Conservation (phyloP, 2,888 invertebrate species). For the Tetragonula carbonaria region DNA sequence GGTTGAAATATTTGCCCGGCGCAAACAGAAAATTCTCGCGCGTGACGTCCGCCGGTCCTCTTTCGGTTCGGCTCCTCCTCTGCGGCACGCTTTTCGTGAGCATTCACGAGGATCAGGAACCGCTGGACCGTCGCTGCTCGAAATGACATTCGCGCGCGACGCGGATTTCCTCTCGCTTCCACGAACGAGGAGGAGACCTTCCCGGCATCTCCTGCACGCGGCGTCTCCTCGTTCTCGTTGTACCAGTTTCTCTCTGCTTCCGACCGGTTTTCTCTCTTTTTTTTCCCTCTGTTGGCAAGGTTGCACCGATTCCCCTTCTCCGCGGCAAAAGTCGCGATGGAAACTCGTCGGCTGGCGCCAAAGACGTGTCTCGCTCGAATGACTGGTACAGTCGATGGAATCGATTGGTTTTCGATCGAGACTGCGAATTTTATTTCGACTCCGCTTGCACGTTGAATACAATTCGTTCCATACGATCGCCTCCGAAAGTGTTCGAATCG, state of each 20-base stretch:
- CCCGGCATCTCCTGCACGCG: not conserved
- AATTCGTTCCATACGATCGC: no score
- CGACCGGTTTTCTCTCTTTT: not conserved
- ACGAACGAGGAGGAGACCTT: not conserved
- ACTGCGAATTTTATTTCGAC: no score
- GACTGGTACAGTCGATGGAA: not conserved
- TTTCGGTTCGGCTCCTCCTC: not conserved
- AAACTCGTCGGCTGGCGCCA: conserved; percentile 21
- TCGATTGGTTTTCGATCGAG: not conserved
- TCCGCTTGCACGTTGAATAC: no score
- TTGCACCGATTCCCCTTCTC: conserved; percentile 18
- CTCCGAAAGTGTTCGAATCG: no score
- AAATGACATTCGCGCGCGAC: not conserved
- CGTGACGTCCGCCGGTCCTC: conserved; percentile 27
- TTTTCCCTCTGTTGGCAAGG: conserved; percentile 6
- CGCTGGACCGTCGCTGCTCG: not conserved
- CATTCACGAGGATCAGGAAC: not conserved
- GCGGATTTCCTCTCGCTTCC: not conserved
- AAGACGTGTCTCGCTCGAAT: not conserved
- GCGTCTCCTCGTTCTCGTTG: not conserved
- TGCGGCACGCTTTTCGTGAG: conserved; percentile 50
- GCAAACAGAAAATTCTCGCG: conserved; percentile 71
- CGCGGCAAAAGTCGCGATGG: conserved; percentile 26
- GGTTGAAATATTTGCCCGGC: conserved; percentile 73
- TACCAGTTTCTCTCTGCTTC: not conserved